Conservation (phyloP, 2,888 invertebrate genomes). For the Thereva nobilitata region DNA sequence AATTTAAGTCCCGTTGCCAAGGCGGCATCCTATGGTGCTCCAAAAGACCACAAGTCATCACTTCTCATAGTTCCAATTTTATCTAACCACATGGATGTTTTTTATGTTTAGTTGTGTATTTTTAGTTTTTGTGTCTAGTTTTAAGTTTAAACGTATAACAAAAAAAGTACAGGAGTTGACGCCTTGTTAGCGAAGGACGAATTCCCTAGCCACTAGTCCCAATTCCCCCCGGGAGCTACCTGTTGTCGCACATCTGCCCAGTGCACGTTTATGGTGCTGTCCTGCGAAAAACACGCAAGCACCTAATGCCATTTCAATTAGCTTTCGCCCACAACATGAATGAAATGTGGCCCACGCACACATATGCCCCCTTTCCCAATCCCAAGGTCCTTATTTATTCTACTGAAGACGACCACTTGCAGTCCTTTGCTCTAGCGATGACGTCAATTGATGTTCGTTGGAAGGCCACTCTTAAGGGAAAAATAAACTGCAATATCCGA, state of each 20-base stretch:
- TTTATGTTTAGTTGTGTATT: conserved; percentile 24
- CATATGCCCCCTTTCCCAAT: too few species aligned
- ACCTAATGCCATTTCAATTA: not conserved
- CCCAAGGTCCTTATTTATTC: too few species aligned
- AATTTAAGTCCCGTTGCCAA: not conserved
- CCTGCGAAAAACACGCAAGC: not conserved
- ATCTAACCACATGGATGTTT: conserved; percentile 26
- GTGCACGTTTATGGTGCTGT: not conserved
- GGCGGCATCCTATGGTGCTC: conserved; percentile 23
- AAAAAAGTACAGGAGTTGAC: conserved; percentile 10
- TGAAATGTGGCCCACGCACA: too few species aligned
- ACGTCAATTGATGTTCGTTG: conserved; percentile 16
- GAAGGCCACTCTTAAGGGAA: too few species aligned
- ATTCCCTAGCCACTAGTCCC: not conserved
- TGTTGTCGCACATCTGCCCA: not conserved
- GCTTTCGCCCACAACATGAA: too few species aligned
- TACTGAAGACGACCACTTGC: too few species aligned
- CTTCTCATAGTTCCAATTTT: conserved; percentile 31
- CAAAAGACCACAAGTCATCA: conserved; percentile 16
- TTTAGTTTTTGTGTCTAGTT: conserved; percentile 6
- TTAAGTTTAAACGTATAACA: not conserved
- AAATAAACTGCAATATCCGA: too few species aligned
- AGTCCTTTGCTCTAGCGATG: conserved; percentile 33
- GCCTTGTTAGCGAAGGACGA: conserved; percentile 29
- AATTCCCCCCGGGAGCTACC: not conserved